Conservation (phyloP, 2,888 invertebrate species). For the Tillus elongatus region DNA sequence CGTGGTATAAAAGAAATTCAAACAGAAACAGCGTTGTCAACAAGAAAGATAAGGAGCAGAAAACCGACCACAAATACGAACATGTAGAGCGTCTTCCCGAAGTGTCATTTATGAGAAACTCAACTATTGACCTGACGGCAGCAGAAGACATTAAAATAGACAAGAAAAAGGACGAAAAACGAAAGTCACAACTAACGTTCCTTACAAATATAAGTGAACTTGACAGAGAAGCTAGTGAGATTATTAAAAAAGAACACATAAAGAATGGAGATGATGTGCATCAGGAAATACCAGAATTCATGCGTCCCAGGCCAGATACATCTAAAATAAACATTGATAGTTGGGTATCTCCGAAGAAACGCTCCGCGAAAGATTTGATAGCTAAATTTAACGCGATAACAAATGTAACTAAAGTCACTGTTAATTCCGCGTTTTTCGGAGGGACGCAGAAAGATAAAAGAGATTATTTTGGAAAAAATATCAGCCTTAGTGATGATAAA, state of each 20-base stretch:
- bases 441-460: conserved; percentile 26
- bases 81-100: conserved; percentile 42
- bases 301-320: conserved; percentile 35
- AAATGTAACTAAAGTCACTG: conserved; percentile 48
- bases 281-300: conserved; percentile 37
- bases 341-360: conserved; percentile 34
- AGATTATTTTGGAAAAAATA: conserved; percentile 34
- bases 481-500: conserved; percentile 27
- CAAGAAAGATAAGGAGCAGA: conserved; percentile 35
- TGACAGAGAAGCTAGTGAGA: conserved; percentile 68
- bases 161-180: conserved; percentile 41
- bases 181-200: conserved; percentile 51
- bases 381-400: conserved; percentile 55
- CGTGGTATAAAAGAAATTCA: conserved; percentile 56
- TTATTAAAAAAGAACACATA: conserved; percentile 51
- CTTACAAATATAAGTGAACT: conserved; percentile 70
- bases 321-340: conserved; percentile 29
- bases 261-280: conserved; percentile 16
- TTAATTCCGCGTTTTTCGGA: conserved; percentile 44
- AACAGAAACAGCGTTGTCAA: conserved; percentile 30
- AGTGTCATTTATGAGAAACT: conserved; percentile 47
- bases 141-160: conserved; percentile 16
- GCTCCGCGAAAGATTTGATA: conserved; percentile 48
- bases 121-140: conserved; percentile 32
- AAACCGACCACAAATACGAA: conserved; percentile 13